Evolutionary conservation across 1,140 invertebrate genomes (phyloP).

Genomic region (Coenobita brevimanus): DNA sequence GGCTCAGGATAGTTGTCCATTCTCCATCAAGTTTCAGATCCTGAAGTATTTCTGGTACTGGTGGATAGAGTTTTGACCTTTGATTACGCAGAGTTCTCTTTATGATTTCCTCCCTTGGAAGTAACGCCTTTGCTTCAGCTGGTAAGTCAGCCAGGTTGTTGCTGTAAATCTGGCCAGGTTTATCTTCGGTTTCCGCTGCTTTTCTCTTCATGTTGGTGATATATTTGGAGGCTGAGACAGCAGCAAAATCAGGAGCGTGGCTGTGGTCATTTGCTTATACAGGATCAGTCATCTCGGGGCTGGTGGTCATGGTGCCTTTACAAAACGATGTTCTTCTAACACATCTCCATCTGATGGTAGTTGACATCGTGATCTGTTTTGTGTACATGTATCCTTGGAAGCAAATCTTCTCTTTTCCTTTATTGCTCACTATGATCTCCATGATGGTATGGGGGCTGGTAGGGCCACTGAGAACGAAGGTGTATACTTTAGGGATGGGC

Average conservation of each 20-base stretch:
- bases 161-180: background rate
- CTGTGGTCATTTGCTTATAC: background rate
- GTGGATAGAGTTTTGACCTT: constrained; percentile 31
- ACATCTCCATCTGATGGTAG: too few species aligned
- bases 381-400: too few species aligned
- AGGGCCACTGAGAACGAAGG: too few species aligned
- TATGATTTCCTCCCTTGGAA: constrained; percentile 17
- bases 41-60: constrained; percentile 25
- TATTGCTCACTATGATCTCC: too few species aligned
- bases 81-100: constrained; percentile 28
- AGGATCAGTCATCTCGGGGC: too few species aligned
- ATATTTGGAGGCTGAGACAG: background rate
- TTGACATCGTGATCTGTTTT: too few species aligned
- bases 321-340: too few species aligned
- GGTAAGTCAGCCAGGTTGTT: background rate
- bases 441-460: too few species aligned
- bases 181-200: background rate
- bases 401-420: too few species aligned
- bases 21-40: constrained; percentile 27
- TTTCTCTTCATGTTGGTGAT: constrained; percentile 10
- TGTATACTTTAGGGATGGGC: too few species aligned
- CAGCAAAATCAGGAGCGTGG: constrained; percentile 9
- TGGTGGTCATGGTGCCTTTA: too few species aligned
- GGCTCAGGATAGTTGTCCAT: constrained; percentile 33
- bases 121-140: constrained; percentile 9